A percentile compares a stretch with the other conserved stretches of the same genome.
phyloP scores from a whole-genome alignment of 2,797 vertebrate genomes.

The Astyanax mexicanus region DNA sequence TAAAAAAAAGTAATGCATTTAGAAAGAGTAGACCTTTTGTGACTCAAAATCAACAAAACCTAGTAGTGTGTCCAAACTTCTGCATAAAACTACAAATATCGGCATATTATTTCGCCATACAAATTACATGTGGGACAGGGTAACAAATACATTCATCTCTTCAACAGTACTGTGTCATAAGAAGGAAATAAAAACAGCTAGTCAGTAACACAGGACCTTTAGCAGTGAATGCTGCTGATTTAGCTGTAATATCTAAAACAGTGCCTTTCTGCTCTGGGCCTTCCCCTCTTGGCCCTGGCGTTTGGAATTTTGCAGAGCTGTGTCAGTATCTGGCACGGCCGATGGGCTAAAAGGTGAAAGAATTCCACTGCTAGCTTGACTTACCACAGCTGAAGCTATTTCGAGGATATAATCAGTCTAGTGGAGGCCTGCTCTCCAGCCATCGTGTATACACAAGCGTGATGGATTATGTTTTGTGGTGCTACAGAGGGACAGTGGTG shows the following conservation, averaged over 20 bases:
- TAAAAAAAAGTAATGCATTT: too few species aligned
- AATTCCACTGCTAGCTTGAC: constrained; percentile 33
- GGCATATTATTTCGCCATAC: too few species aligned
- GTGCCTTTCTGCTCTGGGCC: background rate
- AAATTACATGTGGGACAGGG: too few species aligned
- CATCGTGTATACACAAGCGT: constrained; percentile 8
- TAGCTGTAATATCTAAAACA: background rate
- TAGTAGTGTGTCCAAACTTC: too few species aligned
- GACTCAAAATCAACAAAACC: too few species aligned
- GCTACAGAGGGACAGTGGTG: background rate
- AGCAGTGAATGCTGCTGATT: constrained; percentile 1
- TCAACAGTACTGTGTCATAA: background rate
- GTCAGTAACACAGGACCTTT: background rate
- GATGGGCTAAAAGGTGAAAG: constrained; percentile 21
- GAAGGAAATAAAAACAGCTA: background rate
- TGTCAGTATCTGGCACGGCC: constrained; percentile 45
- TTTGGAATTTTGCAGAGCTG: constrained; percentile 43
- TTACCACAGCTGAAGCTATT: constrained; percentile 16
- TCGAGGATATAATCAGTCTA: background rate
- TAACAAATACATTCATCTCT: too few species aligned
- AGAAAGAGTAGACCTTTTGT: too few species aligned
- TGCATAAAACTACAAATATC: too few species aligned
- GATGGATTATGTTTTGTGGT: constrained; percentile 26
- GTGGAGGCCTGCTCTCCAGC: background rate
- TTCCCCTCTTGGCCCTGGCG: constrained; percentile 24